Evolutionary conservation across 2,797 vertebrate species (phyloP).

Genomic region (Acanthurus lineatus): DNA sequence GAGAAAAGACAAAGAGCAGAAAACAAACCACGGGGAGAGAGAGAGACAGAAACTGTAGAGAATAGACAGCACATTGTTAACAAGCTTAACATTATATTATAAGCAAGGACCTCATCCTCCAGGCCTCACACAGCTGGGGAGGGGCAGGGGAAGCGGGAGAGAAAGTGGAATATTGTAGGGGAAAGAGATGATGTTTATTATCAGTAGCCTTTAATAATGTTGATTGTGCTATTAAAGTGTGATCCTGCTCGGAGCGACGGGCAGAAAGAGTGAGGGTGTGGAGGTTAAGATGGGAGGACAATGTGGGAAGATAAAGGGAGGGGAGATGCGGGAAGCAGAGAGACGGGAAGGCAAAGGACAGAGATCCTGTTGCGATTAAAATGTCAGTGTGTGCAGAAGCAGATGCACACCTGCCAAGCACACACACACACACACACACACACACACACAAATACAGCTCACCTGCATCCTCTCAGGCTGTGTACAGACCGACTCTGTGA

Average conservation of each 20-base stretch:
- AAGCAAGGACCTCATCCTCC: slow-evolving; percentile 65
- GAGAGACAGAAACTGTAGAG: slow-evolving; percentile 35
- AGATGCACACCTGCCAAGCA: slow-evolving; percentile 57
- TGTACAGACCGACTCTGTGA: slow-evolving; percentile 39
- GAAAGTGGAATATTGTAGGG: slow-evolving; percentile 8
- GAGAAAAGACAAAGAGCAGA: slow-evolving; percentile 32
- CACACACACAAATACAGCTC: slow-evolving; percentile 18
- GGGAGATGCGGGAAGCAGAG: slow-evolving; percentile 20
- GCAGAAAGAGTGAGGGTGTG: slow-evolving; percentile 41
- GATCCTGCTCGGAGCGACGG: slow-evolving; percentile 29
- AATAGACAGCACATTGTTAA: slow-evolving; percentile 70
- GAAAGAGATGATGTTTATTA: slow-evolving; percentile 40
- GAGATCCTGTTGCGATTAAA: slow-evolving; percentile 74
- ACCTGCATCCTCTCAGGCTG: slow-evolving; percentile 46
- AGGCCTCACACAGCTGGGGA: slow-evolving; percentile 50
- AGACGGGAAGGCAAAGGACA: slow-evolving; percentile 49
- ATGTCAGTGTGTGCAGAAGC: slow-evolving; percentile 64
- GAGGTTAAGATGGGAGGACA: slow-evolving; percentile 31
- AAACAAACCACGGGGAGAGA: slow-evolving; percentile 43
- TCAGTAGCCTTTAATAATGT: slow-evolving; percentile 56
- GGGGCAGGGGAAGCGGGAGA: slow-evolving; percentile 35
- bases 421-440: slow-evolving; percentile 25
- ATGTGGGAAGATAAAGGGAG: slow-evolving; percentile 43
- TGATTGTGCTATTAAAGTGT: slow-evolving; percentile 40
- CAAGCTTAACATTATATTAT: slow-evolving; percentile 78